Evolutionary conservation across 2,113 vertebrate species (phyloP).

Genomic region (Glaucomys volans): DNA sequence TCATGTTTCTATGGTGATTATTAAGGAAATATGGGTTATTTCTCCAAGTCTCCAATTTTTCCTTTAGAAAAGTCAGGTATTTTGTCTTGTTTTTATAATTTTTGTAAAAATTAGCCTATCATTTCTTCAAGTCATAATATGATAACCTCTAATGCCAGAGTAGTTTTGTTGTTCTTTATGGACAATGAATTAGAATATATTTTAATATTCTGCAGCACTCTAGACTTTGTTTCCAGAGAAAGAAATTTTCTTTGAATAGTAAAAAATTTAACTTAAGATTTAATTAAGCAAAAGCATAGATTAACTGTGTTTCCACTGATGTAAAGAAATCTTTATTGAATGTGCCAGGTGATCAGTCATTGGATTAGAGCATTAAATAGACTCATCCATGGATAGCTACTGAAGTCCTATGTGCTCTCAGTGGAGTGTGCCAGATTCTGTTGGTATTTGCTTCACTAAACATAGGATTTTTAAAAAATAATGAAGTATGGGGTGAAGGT

Average conservation of each 20-base stretch:
- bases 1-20: not conserved
- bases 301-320: conserved; percentile 30
- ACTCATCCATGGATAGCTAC: not conserved
- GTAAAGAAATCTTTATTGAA: conserved; percentile 54
- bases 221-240: not conserved
- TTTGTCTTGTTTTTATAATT: not conserved
- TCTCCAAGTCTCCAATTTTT: conserved; percentile 14
- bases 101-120: not conserved
- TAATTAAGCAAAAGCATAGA: conserved; percentile 50
- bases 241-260: not conserved
- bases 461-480: not conserved
- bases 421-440: not conserved
- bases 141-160: not conserved
- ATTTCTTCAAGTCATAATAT: not conserved
- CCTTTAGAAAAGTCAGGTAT: not conserved
- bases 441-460: not conserved
- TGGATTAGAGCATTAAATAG: conserved; percentile 54
- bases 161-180: not conserved
- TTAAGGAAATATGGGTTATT: conserved; percentile 11
- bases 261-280: not conserved
- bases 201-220: conserved; percentile 30
- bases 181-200: not conserved
- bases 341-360: not conserved
- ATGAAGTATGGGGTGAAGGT: conserved; percentile 25
- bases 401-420: not conserved